phyloP scores from a whole-genome alignment of 2,113 vertebrate genomes.

The Accipiter virgatus region DNA sequence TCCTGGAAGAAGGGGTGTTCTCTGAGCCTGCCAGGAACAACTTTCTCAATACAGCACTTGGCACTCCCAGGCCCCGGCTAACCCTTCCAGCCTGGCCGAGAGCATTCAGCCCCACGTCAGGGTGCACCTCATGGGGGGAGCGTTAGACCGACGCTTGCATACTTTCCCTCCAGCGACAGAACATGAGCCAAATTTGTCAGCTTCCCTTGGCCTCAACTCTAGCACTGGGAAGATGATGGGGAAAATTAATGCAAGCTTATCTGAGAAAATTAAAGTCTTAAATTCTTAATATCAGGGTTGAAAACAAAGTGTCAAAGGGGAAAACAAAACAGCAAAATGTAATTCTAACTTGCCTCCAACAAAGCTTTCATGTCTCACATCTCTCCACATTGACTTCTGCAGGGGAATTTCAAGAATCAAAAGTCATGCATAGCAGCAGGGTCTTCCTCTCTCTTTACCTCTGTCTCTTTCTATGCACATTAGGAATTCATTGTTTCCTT shows the following conservation, averaged over 20 bases:
- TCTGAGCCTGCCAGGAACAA: constrained; percentile 38
- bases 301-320: background rate
- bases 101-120: background rate
- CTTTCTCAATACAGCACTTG: background rate
- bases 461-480: background rate
- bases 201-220: background rate
- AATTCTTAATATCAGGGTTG: background rate
- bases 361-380: background rate
- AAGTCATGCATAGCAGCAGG: background rate
- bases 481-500: background rate
- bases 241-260: background rate
- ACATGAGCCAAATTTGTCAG: background rate
- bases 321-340: background rate
- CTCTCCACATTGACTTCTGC: background rate
- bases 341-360: background rate
- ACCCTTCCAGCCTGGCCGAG: constrained; percentile 1
- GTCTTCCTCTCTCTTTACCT: background rate
- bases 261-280: background rate
- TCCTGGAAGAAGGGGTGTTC: constrained; percentile 9
- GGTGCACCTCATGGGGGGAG: background rate
- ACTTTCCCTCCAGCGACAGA: background rate
- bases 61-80: constrained; percentile 28
- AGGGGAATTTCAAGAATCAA: background rate
- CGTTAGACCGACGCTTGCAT: background rate
- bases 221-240: background rate